Evolutionary conservation across 2,888 invertebrate genomes (phyloP), one percentile per base, ranked within the genome.

Genomic region (Lithodes maja): DNA sequence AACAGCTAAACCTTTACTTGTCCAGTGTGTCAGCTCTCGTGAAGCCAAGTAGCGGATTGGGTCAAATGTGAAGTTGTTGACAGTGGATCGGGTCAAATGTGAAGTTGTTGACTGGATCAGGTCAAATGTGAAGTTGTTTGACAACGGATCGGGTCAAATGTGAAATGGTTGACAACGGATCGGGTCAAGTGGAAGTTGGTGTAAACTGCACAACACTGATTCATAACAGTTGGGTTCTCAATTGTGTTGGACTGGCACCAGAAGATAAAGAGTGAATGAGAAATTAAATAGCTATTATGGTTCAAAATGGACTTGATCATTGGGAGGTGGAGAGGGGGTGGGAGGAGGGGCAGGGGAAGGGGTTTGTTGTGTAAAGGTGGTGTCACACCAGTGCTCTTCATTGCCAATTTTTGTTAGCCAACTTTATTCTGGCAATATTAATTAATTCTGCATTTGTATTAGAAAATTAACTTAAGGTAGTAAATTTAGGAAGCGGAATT

Each of bases 201-300:
- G 71, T 71, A 17, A 71, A 71, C 12, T 71, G 71, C 71, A 71
- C 71, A 71, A 71, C 71, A 71, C 15, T 71, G 17, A 71, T n/a
- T 17, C 17, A 17, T 71, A 71, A 71, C 71, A 71, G n/a, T n/a
- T 5, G 17, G 71, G 71, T 71, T 71, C 17, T 71, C 71, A n/a
- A 5, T n/a, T 71, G 71, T 71, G 71, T 71, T 71, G 71, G 17
- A 71, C 71, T 71, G 12, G n/a, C 71, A 71, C 71, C 71, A 71
- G 71, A n/a, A 17, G n/a, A 17, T 17, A n/a, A 17, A 17, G 17
- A 17, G 71, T 71, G 71, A 71, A 5, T 12, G 71, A 71, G 71
- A 71, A 71, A 71, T 71, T 71, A 71, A n/a, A 71, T 17, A 71
- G 71, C 17, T n/a, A 71, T 71, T 71, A 5, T n/a, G 12, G 15